Base-by-base conservation (phyloP, 2,113 vertebrate genomes). In the Labrus mixtus region DNA sequence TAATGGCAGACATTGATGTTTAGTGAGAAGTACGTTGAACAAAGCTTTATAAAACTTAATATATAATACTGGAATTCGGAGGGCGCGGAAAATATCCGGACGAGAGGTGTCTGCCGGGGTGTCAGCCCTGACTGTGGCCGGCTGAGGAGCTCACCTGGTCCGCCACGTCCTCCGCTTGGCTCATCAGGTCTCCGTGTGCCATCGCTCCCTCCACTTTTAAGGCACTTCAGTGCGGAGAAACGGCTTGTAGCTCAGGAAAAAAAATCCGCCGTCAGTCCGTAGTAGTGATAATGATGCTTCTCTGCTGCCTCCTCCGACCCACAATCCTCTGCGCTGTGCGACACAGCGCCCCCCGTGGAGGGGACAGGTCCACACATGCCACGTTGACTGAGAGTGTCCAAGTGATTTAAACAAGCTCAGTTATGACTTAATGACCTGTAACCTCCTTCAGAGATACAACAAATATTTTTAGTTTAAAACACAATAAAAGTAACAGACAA, bases 151-250 rank as follows among this genome's bases (percentile, higher is more conserved):
- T 89, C 62, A 92, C 90, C 92, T 89, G 89, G 80, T 93, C 91
- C 64, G 87, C 91, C 8, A 90, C 85, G 57, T 93, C 92, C 86
- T 93, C 91, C 83, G 89, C 92, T 41, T 20, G 77, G 63, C 78
- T 87, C 92, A 92, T 90, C 62, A 90, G 25, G 81, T 82, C 79
- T 78, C 86, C 86, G 59, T 78, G 84, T 23, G 72, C 83, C 92
- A 93, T 93, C 12, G 46, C 75, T 17, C 22, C 17, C 19, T 2
- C 57, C 61, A 41, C 62, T 46, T 6, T 53, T 48, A 19, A 81
- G 73, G 73, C 68, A 77, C 78, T 70, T 77, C 17, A 41, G 36
- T 0, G 22, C 45, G 46, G 66, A 2, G 3, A 55, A 51, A 43
- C 61, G 50, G 48, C 39, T 68, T 8, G 8, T 9, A 15, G 60